Evolutionary conservation across 2,797 vertebrate species (phyloP).

Genomic region (Protosalanx chinensis): DNA sequence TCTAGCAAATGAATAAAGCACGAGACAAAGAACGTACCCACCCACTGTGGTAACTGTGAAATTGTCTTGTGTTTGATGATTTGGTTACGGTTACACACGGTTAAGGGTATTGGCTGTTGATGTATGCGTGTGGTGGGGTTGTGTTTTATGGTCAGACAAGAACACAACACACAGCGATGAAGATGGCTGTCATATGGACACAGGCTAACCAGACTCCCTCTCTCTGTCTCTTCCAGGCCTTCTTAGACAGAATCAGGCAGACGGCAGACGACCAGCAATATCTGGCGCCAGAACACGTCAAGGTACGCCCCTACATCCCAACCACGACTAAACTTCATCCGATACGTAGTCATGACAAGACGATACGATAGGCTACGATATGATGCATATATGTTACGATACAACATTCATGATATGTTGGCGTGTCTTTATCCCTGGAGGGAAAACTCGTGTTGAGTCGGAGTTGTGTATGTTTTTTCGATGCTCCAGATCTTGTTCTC

Average conservation of each 20-base stretch:
- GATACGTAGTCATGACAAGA: no score
- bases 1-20: slow-evolving; percentile 39
- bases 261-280: slow-evolving; percentile 88
- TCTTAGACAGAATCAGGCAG: slow-evolving; percentile 91
- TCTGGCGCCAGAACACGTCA: slow-evolving; percentile 92
- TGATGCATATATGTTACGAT: no score
- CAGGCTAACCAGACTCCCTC: not conserved
- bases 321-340: no score
- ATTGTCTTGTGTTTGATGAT: no score
- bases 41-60: slow-evolving; percentile 11
- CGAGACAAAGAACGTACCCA: slow-evolving; percentile 10
- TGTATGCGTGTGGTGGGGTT: not conserved
- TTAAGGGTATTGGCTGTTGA: not conserved
- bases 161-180: not conserved
- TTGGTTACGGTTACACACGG: not conserved
- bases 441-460: not conserved
- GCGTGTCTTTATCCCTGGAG: not conserved
- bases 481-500: slow-evolving; percentile 90
- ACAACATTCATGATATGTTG: not conserved
- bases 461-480: slow-evolving; percentile 27
- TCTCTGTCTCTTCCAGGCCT: slow-evolving; percentile 74
- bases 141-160: not conserved
- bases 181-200: not conserved
- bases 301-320: slow-evolving; percentile 71
- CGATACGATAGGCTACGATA: no score